Evolutionary conservation across 2,888 invertebrate species (phyloP).

Genomic region (Agrotis ipsilon): DNA sequence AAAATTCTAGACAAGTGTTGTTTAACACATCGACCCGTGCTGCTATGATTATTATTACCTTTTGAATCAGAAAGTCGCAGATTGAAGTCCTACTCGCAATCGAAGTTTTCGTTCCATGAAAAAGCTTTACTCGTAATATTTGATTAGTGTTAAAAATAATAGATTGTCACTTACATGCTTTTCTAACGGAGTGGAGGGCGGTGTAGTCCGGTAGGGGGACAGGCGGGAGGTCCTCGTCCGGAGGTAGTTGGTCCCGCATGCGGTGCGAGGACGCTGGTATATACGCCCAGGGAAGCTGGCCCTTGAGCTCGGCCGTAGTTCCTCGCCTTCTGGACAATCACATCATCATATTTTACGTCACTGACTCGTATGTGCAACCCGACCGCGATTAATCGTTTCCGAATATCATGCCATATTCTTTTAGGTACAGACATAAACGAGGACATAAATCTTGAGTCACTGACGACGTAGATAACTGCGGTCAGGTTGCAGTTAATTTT

Average conservation of each 20-base stretch:
- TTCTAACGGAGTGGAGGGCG: slow-evolving; percentile 83
- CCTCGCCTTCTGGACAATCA: slow-evolving; percentile 74
- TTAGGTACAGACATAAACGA: not conserved
- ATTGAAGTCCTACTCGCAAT: too few species aligned
- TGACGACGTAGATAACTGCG: not conserved
- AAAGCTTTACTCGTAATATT: too few species aligned
- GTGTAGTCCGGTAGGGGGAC: slow-evolving; percentile 92
- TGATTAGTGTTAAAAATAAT: not conserved
- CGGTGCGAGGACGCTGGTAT: slow-evolving; percentile 83
- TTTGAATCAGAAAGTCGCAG: too few species aligned
- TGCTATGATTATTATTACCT: too few species aligned
- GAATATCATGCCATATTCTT: not conserved
- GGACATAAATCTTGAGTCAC: not conserved
- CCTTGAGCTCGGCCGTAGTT: slow-evolving; percentile 88
- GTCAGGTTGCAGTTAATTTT: slow-evolving; percentile 15
- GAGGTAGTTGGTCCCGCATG: slow-evolving; percentile 85
- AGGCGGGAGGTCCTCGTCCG: slow-evolving; percentile 91
- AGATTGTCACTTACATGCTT: slow-evolving; percentile 77
- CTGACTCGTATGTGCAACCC: not conserved
- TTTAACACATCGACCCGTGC: too few species aligned
- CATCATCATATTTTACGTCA: slow-evolving; percentile 1
- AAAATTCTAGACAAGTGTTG: too few species aligned
- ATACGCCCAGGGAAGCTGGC: slow-evolving; percentile 92
- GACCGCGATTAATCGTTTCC: not conserved
- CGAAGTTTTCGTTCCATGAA: too few species aligned